Evolutionary conservation across 2,888 invertebrate species (phyloP), one percentile per base, ranked within the genome.

Genomic region (Zonitis immaculata): DNA sequence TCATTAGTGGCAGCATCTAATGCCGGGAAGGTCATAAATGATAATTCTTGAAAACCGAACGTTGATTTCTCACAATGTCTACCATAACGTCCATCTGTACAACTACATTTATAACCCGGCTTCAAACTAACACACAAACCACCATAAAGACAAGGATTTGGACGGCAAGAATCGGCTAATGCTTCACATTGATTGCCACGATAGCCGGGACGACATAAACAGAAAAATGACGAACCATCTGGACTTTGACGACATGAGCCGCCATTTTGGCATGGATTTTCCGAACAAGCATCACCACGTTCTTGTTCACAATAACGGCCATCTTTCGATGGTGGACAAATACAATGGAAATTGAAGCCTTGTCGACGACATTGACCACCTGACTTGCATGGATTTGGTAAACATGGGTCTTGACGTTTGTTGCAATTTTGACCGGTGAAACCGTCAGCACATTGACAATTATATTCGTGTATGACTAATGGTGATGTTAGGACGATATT

Each of bases 61-160:
- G 93, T 93, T 1, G 91, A 87, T 62, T 89, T 87, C 73, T 96
- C 94, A 74, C 96, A 97, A 67, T 91, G 91, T 32, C 89, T 81
- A 7, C 96, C 97, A 70, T 94, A 94, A 27, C 89, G 83, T 9
- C 92, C 94, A 65, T 91, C 89, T 0, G 86, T 86, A 70, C 97
- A 97, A 63, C 88, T 88, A 66, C 88, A 88, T 71, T 84, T 85
- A 70, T 91, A 95, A 28, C 92, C 92, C 6, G 92, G 91, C 69
- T 91, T 91, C n/a, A 91, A 78, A 58, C 89, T 87, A 12, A 92
- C 85, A 69, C 96, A 96, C 42, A 90, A 81, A 26, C 95, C 95
- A 22, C 92, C 94, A 72, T 93, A 82, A 57, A 91, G 78, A 67
- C 96, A 96, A n/a, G 95, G 95, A 74, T 95, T 94, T 1, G 93